Evolutionary conservation across 1,140 invertebrate species (phyloP).

Genomic region (Saccostrea glomerata): DNA sequence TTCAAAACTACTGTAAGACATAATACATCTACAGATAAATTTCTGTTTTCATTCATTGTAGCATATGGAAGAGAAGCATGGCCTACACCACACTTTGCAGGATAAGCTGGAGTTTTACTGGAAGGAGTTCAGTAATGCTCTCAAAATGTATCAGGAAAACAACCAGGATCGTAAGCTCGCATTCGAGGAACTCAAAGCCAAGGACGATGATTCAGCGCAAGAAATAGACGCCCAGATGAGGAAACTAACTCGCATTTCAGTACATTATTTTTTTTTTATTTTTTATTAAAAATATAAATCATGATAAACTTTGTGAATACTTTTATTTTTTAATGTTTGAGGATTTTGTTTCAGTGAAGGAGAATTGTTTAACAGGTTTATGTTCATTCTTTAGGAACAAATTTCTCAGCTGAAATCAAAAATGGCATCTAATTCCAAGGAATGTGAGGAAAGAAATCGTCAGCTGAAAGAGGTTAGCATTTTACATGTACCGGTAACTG

Average conservation of each 20-base stretch:
- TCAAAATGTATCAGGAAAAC: slow-evolving; percentile 77
- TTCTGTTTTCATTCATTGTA: slow-evolving; percentile 54
- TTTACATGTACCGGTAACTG: background rate
- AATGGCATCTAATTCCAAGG: slow-evolving; percentile 75
- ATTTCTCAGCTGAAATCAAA: slow-evolving; percentile 75
- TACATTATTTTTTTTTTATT: slow-evolving; percentile 58
- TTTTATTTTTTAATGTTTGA: background rate
- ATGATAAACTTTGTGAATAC: background rate
- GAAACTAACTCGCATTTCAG: slow-evolving; percentile 77
- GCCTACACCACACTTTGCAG: slow-evolving; percentile 75
- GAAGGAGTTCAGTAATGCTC: slow-evolving; percentile 74
- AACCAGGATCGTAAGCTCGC: slow-evolving; percentile 77
- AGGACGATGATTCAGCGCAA: slow-evolving; percentile 78
- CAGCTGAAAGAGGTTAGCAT: slow-evolving; percentile 73
- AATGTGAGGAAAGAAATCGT: slow-evolving; percentile 77
- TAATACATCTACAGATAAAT: too few species aligned
- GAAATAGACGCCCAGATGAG: slow-evolving; percentile 79
- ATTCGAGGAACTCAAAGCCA: slow-evolving; percentile 78
- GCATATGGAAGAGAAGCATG: slow-evolving; percentile 80
- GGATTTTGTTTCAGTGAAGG: background rate
- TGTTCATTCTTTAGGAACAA: slow-evolving; percentile 67
- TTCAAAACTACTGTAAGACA: too few species aligned
- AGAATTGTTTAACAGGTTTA: background rate
- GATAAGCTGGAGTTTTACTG: slow-evolving; percentile 76
- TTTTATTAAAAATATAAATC: background rate